Base-by-base conservation (phyloP, 2,888 invertebrate genomes). In the Zhuqinia jingwanae region DNA sequence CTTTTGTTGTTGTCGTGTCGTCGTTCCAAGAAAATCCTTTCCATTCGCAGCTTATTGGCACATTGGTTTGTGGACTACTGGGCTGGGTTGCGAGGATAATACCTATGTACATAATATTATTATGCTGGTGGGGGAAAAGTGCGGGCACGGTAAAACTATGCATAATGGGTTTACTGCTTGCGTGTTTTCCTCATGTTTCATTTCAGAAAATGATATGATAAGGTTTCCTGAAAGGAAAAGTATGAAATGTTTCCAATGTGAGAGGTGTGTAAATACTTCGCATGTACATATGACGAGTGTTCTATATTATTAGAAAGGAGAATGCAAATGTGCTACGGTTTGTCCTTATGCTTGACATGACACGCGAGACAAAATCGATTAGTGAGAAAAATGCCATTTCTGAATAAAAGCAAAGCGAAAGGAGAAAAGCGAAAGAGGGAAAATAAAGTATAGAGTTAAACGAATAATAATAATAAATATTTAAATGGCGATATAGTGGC, bases 151-250 rank as follows among this genome's bases (percentile, higher is more conserved):
- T n/a, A 70, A 45, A 47, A 15, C 6, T 30, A 36, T 53, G 8
- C 53, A n/a, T 27, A 30, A 27, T n/a, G n/a, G n/a, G n/a, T n/a
- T n/a, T n/a, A n/a, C 10, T 30, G 15, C 53, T 75, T 75, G 47
- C 50, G 75, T 75, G 45, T 8, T 20, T 47, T 10, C 20, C 13
- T 22, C 20, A 22, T 22, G 53, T 53, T 53, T 36, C 53, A 15
- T n/a, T 53, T 17, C 53, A 58, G 20, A 20, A 25, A 58, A 13
- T 63, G 60, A 27, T 60, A 13, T 63, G 60, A 27, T 60, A 78
- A 60, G 78, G 78, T 60, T 78, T 78, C 78, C 63, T 76, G 75
- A 83, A 83, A 76, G 76, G 75, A 83, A 83, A 81, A 76, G 76
- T 83, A n/a, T 17, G 10, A 56, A 17, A 22, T n/a, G 36, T 36